Percentiles rank a stretch among this genome's conserved stretches.
Conservation (phyloP, 2,113 vertebrate genomes). For the Anas platyrhynchos region DNA sequence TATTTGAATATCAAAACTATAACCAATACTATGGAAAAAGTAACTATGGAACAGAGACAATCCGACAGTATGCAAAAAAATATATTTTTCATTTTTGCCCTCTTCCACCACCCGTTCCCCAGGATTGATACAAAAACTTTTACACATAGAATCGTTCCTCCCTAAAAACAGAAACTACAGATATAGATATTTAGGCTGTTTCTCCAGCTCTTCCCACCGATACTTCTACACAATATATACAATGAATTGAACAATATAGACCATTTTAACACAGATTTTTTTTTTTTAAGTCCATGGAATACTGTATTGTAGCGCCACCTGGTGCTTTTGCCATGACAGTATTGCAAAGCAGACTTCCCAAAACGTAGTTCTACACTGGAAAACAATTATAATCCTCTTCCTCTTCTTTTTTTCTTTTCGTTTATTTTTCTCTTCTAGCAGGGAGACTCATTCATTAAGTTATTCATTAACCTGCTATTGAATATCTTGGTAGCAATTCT, state of each 20-base stretch:
- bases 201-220: neutral
- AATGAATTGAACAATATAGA: neutral
- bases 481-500: neutral
- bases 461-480: neutral
- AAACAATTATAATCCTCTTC: neutral
- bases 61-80: neutral
- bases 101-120: no score
- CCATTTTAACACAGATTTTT: no score
- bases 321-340: neutral
- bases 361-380: neutral
- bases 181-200: neutral
- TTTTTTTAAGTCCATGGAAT: neutral
- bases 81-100: neutral
- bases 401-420: no score
- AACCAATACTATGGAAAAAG: neutral
- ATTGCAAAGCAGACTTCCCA: accelerated
- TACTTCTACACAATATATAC: neutral
- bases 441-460: neutral
- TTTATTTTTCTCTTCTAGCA: neutral
- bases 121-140: neutral
- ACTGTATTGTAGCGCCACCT: slow-evolving; percentile 28
- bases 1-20: neutral
- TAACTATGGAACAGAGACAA: neutral
- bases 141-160: neutral
- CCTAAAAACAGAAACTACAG: neutral